Evolutionary conservation across 2,888 invertebrate genomes (phyloP).

Genomic region (Pinctada fucata): DNA sequence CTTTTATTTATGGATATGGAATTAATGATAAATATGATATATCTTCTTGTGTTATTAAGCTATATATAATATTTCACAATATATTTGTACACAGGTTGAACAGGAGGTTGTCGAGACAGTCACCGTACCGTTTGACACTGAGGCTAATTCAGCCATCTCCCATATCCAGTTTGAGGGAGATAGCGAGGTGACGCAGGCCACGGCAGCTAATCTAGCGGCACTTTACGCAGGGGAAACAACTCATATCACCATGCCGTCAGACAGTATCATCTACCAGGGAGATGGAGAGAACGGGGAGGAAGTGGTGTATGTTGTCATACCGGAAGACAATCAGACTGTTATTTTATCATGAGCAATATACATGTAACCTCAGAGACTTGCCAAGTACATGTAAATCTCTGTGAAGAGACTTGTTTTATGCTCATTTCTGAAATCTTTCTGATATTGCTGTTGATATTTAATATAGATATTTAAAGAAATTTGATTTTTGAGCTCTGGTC

Average conservation of each 20-base stretch:
- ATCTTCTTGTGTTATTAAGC: too few relatives aligned
- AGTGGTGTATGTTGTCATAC: slow-evolving; percentile 41
- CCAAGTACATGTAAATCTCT: too few relatives aligned
- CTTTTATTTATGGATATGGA: too few relatives aligned
- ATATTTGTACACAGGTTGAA: not conserved
- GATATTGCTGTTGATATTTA: too few relatives aligned
- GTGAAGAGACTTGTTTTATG: too few relatives aligned
- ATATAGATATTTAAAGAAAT: too few relatives aligned
- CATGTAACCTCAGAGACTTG: not conserved
- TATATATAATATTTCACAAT: too few relatives aligned
- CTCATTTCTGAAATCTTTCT: too few relatives aligned
- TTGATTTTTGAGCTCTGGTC: too few relatives aligned
- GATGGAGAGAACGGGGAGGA: slow-evolving; percentile 36
- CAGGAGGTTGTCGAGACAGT: slow-evolving; percentile 37
- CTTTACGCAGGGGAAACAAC: slow-evolving; percentile 35
- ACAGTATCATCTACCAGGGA: slow-evolving; percentile 39
- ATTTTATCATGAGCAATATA: slow-evolving; percentile 26
- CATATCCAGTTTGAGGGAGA: slow-evolving; percentile 35
- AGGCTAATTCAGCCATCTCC: slow-evolving; percentile 21
- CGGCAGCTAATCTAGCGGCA: slow-evolving; percentile 32
- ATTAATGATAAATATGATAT: too few relatives aligned
- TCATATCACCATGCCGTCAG: slow-evolving; percentile 34
- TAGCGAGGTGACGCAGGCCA: slow-evolving; percentile 26
- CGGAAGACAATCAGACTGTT: slow-evolving; percentile 41
- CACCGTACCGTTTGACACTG: slow-evolving; percentile 21